Percentiles rank a stretch among this genome's conserved stretches.
These are phyloP conservation scores for Neodontobutis hainanensis DNA, from an alignment of 2,113 vertebrate genomes.

Conservation along the genomic window DNA sequence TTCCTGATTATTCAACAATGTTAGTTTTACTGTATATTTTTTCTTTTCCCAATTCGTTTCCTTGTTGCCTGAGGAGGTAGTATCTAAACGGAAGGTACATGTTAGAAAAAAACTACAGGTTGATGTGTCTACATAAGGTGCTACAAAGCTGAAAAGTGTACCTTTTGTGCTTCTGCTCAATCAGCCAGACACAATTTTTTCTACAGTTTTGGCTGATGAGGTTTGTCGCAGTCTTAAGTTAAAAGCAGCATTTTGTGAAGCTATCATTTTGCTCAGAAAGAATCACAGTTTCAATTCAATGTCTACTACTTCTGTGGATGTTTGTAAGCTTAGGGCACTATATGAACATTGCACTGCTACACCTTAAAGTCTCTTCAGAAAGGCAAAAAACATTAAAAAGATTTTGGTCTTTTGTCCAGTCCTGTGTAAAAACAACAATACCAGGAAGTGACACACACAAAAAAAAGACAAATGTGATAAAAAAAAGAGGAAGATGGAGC, in stretches of 20 bases:
- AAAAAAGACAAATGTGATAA: slow-evolving; percentile 17
- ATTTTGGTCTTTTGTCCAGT: slow-evolving; percentile 77
- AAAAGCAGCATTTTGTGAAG: slow-evolving; percentile 61
- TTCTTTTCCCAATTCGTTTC: slow-evolving; percentile 40
- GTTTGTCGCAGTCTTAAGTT: slow-evolving; percentile 50
- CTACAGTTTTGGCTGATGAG: slow-evolving; percentile 53
- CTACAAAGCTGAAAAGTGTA: slow-evolving; percentile 54
- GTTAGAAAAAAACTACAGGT: slow-evolving; percentile 13
- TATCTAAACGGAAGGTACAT: slow-evolving; percentile 34
- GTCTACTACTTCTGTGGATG: slow-evolving; percentile 33
- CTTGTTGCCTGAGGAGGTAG: slow-evolving; percentile 66
- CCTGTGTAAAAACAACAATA: slow-evolving; percentile 48
- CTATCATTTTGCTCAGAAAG: slow-evolving; percentile 36
- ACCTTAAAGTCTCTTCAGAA: slow-evolving; percentile 51
- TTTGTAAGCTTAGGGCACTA: slow-evolving; percentile 60
- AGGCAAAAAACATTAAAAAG: slow-evolving; percentile 42
- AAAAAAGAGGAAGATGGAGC: slow-evolving; percentile 38
- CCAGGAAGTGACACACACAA: slow-evolving; percentile 37
- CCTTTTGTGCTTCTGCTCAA: slow-evolving; percentile 66
- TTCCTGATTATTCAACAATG: slow-evolving; percentile 12
- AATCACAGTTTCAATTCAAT: slow-evolving; percentile 64
- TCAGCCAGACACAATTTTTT: slow-evolving; percentile 18
- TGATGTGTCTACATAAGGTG: slow-evolving; percentile 18
- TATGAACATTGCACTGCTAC: slow-evolving; percentile 56
- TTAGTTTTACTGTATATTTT: slow-evolving; percentile 6